Percentiles rank a stretch among this genome's conserved stretches.
Evolutionary conservation across 2,888 invertebrate genomes (phyloP).

Genomic region (Synanthedon andrenaeformis): DNA sequence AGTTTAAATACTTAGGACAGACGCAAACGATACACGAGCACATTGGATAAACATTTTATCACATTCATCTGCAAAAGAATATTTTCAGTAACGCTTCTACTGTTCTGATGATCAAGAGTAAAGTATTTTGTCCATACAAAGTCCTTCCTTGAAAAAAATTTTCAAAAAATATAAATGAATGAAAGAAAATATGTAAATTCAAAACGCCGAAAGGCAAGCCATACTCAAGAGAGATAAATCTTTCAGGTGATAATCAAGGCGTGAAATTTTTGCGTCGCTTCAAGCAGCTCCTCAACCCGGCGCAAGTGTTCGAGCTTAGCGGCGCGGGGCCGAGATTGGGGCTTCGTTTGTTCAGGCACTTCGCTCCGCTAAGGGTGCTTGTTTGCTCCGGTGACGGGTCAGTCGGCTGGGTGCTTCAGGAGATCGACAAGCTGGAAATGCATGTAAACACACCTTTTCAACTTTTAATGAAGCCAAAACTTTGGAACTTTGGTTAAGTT

Average conservation of each 20-base stretch:
- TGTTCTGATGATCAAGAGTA: no score
- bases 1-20: background rate
- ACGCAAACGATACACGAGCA: no score
- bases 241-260: conserved; percentile 93
- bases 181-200: no score
- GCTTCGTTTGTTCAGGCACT: conserved; percentile 90
- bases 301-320: conserved; percentile 97
- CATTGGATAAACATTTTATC: background rate
- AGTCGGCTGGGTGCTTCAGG: conserved; percentile 97
- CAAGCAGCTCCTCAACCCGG: conserved; percentile 95
- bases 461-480: background rate
- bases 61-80: background rate
- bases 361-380: conserved; percentile 94
- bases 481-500: background rate
- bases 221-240: no score
- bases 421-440: conserved; percentile 95
- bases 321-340: conserved; percentile 87
- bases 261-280: conserved; percentile 95
- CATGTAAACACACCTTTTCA: conserved; percentile 75
- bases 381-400: conserved; percentile 98
- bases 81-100: no score
- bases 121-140: no score
- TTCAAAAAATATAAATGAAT: no score
- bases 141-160: no score
- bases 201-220: no score